Evolutionary conservation across 2,113 vertebrate species (phyloP).

Genomic region (Conger conger): DNA sequence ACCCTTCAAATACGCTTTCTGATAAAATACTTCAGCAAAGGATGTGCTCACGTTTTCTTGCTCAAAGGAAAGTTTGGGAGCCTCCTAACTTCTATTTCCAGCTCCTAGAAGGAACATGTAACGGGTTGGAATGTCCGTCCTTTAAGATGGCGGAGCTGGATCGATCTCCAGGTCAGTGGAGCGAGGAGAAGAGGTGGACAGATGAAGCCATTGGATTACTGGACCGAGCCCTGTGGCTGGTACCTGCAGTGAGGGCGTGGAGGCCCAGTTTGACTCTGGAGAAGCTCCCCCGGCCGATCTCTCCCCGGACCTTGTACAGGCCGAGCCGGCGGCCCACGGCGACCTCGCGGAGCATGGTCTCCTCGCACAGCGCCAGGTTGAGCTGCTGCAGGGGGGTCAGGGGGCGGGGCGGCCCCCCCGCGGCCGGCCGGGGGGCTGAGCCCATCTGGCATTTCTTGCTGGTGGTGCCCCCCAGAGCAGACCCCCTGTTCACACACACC

Average conservation of each 20-base stretch:
- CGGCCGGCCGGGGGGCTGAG: constrained; percentile 46
- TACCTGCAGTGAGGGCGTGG: constrained; percentile 82
- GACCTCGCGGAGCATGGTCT: constrained; percentile 86
- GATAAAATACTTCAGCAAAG: too few relatives aligned
- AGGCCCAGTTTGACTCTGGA: constrained; percentile 92
- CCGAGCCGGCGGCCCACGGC: constrained; percentile 86
- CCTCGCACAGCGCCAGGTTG: constrained; percentile 82
- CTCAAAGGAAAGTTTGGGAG: too few relatives aligned
- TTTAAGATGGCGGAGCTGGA: too few relatives aligned
- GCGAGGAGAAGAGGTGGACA: too few relatives aligned
- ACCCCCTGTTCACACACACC: constrained; percentile 61
- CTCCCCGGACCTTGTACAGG: constrained; percentile 88
- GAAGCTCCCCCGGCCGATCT: constrained; percentile 92
- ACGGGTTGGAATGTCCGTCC: too few relatives aligned
- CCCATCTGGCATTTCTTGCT: constrained; percentile 47
- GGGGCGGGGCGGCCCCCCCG: constrained; percentile 37
- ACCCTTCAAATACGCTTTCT: too few relatives aligned
- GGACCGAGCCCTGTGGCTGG: background rate
- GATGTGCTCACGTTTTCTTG: too few relatives aligned
- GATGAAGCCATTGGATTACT: too few relatives aligned
- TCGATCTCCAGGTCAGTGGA: too few relatives aligned
- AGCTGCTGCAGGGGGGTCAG: constrained; percentile 85
- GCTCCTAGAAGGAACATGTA: too few relatives aligned
- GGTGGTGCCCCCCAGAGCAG: constrained; percentile 49
- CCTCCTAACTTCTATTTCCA: too few relatives aligned